Base-by-base conservation (phyloP, 2,113 vertebrate species). In the Perccottus glenii region DNA sequence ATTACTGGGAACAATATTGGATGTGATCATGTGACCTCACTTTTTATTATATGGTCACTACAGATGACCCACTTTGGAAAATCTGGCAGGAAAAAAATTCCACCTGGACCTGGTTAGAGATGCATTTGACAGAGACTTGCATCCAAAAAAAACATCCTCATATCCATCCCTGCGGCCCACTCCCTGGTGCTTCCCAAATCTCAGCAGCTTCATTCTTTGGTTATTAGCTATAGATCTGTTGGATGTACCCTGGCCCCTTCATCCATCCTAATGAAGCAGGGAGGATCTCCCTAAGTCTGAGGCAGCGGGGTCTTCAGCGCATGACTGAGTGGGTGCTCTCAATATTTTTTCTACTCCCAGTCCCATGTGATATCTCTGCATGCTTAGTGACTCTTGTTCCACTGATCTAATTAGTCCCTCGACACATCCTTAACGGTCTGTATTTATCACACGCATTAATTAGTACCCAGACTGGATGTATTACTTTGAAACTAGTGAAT, bases 401-500 rank as follows among this genome's bases (percentile, higher is more conserved):
- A 16, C 60, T 88, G 72, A 79, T 90, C 87, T 95, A 94, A 94
- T 95, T 94, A 93, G 83, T 93, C 92, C 90, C 92, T 75, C 60
- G 89, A 64, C 79, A 85, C 77, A 57, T 74, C 65, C 82, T 70
- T 91, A 89, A 87, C 77, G 51, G 82, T 69, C 81, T 53, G 64
- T 92, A 92, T 93, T 91, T 88, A 93, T 93, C 90, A 92, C 78
- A 69, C 81, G 88, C 90, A 90, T 92, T 88, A 92, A 93, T 93
- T 93, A 92, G 82, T 75, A 79, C 68, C 80, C 57, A 83, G 82
- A 85, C 75, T 89, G 77, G 88, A 87, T 91, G 75, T 84, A 85
- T 90, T 91, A 89, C 80, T 82, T 82, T 82, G 70, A 83, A 88
- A 83, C 60, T 78, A 86, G 75, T 78, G 71, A 50, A 81, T 85